Base-by-base conservation (phyloP, 2,888 invertebrate species). In the Tetragnatha montana region DNA sequence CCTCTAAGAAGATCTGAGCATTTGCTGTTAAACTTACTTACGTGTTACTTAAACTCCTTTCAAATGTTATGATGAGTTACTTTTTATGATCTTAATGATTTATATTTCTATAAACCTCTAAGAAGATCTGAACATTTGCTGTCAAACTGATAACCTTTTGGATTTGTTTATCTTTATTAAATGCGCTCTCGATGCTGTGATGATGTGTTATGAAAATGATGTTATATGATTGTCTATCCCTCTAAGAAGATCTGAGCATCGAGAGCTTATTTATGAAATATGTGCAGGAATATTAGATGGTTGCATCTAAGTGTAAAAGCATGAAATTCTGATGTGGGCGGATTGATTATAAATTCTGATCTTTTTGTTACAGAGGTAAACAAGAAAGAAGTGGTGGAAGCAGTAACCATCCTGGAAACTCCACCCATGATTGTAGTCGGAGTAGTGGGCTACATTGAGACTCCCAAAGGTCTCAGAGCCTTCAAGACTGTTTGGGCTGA, bases 361-460 rank as follows among this genome's bases (percentile, higher is more conserved):
- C 14, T 47, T 51, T 8, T 50, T 12, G 14, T 78, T 81, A 6
- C 73, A 98, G 99, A 99, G 95, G 97, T 99, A 91, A 99, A 99
- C 95, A 99, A 99, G 95, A 99, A 99, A 94, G 99, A 99, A 94
- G 98, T 99, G 91, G 99, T 99, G 47, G 99, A 99, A 94, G 98
- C 98, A 76, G 99, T 99, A 2, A 99, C 99, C 49, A 96, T 99
- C 93, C 95, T 99, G 92, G 99, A 99, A 95, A 96, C 99, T 4
- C 99, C 99, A 88, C 99, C 99, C 71, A 98, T 99, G 98, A 96
- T 99, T 91, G 96, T 98, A 91, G 98, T 99, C 92, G 99, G 99
- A 93, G 96, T 98, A 92, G 98, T 99, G 92, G 99, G 99, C 89
- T 99, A 99, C 95, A 98, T 99, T 93, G 98, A 99, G 93, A 99